Percentiles rank a stretch among this genome's conserved stretches.
Conservation (phyloP, 2,888 invertebrate genomes). For the Julus scanicus region DNA sequence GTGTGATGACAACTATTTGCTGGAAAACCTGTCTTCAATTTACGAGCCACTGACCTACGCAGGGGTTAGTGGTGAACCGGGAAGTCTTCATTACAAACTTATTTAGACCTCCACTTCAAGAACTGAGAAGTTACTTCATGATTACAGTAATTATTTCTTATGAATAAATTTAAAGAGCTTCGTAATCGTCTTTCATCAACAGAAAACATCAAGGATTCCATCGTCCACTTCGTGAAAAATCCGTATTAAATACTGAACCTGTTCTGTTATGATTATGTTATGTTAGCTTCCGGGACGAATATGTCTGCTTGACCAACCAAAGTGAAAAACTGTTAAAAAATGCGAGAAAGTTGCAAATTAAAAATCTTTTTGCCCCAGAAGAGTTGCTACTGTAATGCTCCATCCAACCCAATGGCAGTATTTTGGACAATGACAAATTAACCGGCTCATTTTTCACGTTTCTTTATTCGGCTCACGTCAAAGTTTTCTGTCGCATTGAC, state of each 20-base stretch:
- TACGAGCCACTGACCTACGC: not conserved
- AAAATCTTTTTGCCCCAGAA: not conserved
- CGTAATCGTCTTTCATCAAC: not conserved
- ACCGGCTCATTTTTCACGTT: not conserved
- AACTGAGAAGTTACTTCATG: not conserved
- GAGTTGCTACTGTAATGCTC: not conserved
- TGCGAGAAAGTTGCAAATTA: not conserved
- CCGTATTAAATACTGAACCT: not conserved
- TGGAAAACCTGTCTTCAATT: not conserved
- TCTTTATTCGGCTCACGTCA: conserved; percentile 1
- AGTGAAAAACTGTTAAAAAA: not conserved
- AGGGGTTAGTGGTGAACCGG: not conserved
- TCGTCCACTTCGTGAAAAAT: not conserved
- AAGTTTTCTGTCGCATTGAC: not conserved
- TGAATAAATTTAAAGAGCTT: not conserved
- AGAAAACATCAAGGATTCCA: not conserved
- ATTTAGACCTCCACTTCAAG: not conserved
- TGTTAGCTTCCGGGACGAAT: not conserved
- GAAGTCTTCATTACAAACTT: not conserved
- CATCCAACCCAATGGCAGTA: not conserved
- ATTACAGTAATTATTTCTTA: not conserved
- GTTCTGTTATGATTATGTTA: not conserved
- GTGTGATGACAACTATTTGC: not conserved
- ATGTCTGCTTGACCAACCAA: not conserved
- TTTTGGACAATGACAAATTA: conserved; percentile 22